Evolutionary conservation across 64 coral and sea anemone genomes (phyloP), one percentile per base, ranked within the genome.

Genomic region (Astreopora myriophthalma): DNA sequence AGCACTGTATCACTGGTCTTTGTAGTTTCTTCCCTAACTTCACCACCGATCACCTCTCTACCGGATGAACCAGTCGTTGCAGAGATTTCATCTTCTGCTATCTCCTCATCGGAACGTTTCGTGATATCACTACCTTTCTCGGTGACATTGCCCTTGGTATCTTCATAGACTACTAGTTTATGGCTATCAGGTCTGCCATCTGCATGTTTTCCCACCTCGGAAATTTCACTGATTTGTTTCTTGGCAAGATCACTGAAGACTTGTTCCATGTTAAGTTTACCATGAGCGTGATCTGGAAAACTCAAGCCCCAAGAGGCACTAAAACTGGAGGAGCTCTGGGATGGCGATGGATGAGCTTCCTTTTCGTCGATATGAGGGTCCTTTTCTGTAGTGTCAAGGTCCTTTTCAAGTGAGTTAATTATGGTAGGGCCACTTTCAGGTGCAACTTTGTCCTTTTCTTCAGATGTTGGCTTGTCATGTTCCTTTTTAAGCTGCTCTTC

Each of bases 221-320:
- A 83, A 65, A 83, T 83, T 83, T 83, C 55, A 65, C 11, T 83
- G 9, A 83, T 64, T 24, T 83, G 79, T 6, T 64, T 83, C 33
- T 83, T 83, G 19, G 79, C 57, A 57, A 83, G 34, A 34, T 83
- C 79, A 65, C 34, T 37, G 20, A 83, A 83, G 28, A 83, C 34
- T 7, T 83, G 79, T 12, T 83, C 79, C 51, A 83, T 83, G 32
- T 37, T 34, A 83, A 83, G 57, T 65, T 83, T 83, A n/a, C 32
- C 28, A 83, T 83, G 19, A 6, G 20, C 3, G n/a, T 57, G 32
- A 65, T 64, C 22, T 24, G 57, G 24, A 63, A 83, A 64, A 7
- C 55, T 34, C 33, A 32, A 64, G 29, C 79, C 34, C 79, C 79
- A 83, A 10, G 79, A 83, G 52, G 79, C 31, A 65, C 32, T 83